Percentiles rank a stretch among this genome's conserved stretches.
Conservation (phyloP, 2,797 vertebrate species). For the Sebastolobus alascanus region DNA sequence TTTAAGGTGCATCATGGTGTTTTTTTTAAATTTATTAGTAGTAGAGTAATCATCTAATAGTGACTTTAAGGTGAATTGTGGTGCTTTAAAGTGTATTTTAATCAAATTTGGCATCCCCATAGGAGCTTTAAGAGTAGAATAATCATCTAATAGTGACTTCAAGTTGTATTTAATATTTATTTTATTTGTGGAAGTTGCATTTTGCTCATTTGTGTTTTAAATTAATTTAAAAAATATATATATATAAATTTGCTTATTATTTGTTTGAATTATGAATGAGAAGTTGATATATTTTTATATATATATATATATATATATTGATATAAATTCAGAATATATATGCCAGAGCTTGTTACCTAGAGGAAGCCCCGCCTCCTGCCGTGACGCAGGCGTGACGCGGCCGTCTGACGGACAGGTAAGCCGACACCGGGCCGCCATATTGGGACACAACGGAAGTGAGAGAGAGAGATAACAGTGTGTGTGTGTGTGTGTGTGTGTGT, state of each 20-base stretch:
- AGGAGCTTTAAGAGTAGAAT: not conserved
- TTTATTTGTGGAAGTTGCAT: not conserved
- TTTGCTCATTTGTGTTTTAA: not conserved
- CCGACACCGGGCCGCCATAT: slow-evolving; percentile 82
- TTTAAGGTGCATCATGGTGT: not conserved
- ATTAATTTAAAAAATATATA: not conserved
- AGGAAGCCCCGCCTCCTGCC: slow-evolving; percentile 45
- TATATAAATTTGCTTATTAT: not conserved
- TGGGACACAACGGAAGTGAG: slow-evolving; percentile 81
- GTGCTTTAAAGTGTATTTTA: not conserved
- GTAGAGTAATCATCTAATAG: not conserved
- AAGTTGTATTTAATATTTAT: too few species aligned
- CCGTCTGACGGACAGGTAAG: slow-evolving; percentile 81
- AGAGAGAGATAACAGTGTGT: slow-evolving; percentile 24
- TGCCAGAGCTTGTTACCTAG: not conserved
- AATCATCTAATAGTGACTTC: too few species aligned
- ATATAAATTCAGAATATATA: too few species aligned
- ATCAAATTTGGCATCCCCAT: not conserved
- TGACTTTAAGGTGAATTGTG: not conserved
- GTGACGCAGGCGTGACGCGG: slow-evolving; percentile 71
- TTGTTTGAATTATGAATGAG: not conserved
- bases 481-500: slow-evolving; percentile 7
- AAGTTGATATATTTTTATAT: not conserved
- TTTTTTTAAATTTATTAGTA: not conserved
- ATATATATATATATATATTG: not conserved